Conservation (phyloP, 30 jellyfish, hydroid and myxozoan genomes). For the Aurelia sp. region DNA sequence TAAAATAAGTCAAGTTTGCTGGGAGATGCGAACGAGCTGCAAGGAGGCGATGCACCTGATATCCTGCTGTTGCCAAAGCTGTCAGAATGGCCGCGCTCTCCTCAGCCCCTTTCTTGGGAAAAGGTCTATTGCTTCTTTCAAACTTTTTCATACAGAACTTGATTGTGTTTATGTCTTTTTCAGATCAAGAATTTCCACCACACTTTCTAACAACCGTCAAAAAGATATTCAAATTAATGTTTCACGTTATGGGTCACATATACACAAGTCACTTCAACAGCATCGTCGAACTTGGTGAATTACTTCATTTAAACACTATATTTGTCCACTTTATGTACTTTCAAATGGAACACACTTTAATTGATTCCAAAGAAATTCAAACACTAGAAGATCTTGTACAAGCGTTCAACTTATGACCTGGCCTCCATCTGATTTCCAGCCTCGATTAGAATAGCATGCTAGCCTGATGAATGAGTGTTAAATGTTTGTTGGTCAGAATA, state of each 20-base stretch:
- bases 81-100: too few species aligned
- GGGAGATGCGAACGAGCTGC: too few species aligned
- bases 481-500: too few species aligned
- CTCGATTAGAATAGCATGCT: constrained; percentile 17
- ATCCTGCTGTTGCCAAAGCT: too few species aligned
- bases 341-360: constrained; percentile 92
- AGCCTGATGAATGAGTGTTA: background rate
- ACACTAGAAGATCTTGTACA: constrained; percentile 92
- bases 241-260: constrained; percentile 94
- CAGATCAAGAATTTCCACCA: constrained; percentile 81
- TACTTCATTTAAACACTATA: constrained; percentile 76
- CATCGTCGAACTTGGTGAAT: constrained; percentile 74
- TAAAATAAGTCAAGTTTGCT: too few species aligned
- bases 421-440: background rate
- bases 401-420: constrained; percentile 85
- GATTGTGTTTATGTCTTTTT: constrained; percentile 1
- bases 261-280: constrained; percentile 86
- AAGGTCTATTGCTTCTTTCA: too few species aligned
- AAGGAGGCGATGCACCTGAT: too few species aligned
- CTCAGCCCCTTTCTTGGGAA: too few species aligned
- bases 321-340: constrained; percentile 96
- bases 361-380: constrained; percentile 91
- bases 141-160: too few species aligned
- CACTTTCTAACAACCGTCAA: constrained; percentile 81
- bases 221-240: constrained; percentile 83